These are phyloP conservation scores for Baccha elongata DNA, from an alignment of 2,888 invertebrate genomes.

Conservation along the genomic window DNA sequence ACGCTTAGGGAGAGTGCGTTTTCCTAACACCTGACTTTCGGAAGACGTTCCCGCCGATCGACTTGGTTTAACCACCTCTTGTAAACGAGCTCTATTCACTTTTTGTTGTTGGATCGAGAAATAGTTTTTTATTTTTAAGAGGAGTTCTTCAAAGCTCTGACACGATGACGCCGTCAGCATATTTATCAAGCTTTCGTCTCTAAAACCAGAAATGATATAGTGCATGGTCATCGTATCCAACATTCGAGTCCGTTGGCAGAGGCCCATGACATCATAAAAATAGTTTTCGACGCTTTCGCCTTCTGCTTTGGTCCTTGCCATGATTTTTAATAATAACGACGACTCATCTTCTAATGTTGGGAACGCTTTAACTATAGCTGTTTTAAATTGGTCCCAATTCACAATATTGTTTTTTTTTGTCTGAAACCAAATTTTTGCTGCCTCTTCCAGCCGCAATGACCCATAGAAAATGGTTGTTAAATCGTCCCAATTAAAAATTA, in stretches of 20 bases:
- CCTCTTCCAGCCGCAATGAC: not conserved
- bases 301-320: not conserved
- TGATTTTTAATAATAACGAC: slow-evolving; percentile 1
- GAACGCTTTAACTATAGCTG: not conserved
- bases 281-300: slow-evolving; percentile 1
- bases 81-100: not conserved
- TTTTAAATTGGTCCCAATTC: slow-evolving; percentile 4
- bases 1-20: not conserved
- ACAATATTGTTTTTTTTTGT: not conserved
- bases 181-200: not conserved
- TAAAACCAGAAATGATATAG: not conserved
- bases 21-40: not conserved
- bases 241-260: too few relatives aligned
- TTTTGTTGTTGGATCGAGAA: not conserved
- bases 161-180: slow-evolving; percentile 1
- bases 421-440: slow-evolving; percentile 19
- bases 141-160: not conserved
- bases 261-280: not conserved
- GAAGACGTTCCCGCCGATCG: not conserved
- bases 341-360: slow-evolving; percentile 3
- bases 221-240: not conserved
- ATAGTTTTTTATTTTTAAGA: not conserved
- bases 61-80: not conserved
- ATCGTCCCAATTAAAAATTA: slow-evolving; percentile 11
- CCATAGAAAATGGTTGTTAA: slow-evolving; percentile 11